phyloP scores from a whole-genome alignment of 2,797 vertebrate species.

The Chaenodraco wilsoni region DNA sequence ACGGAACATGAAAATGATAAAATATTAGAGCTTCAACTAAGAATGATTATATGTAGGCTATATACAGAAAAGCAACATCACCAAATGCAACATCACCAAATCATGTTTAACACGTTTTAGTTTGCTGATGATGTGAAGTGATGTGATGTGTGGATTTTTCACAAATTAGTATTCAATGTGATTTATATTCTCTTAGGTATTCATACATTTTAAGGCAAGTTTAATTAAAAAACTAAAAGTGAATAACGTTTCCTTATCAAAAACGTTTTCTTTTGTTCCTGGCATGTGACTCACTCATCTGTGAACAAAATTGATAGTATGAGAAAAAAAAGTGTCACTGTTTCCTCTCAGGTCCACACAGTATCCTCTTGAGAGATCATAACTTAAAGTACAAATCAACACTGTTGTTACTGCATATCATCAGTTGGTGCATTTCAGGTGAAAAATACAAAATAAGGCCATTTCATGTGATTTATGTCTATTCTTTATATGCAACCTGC shows the following conservation, averaged over 20 bases:
- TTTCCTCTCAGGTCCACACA: slow-evolving; percentile 38
- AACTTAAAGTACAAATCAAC: slow-evolving; percentile 32
- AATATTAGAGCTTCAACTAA: too few relatives aligned
- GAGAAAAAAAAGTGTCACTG: slow-evolving; percentile 41
- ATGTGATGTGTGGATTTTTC: neutral
- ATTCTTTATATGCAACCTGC: neutral
- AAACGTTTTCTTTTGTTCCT: neutral
- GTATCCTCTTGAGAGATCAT: slow-evolving; percentile 42
- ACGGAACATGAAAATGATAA: neutral
- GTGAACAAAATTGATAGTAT: slow-evolving; percentile 36
- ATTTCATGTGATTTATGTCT: neutral
- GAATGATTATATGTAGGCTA: too few relatives aligned
- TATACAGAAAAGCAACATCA: too few relatives aligned
- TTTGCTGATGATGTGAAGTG: neutral
- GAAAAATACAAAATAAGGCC: neutral
- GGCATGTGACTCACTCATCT: slow-evolving; percentile 32
- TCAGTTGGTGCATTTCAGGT: neutral
- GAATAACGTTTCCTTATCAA: neutral
- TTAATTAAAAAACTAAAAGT: neutral
- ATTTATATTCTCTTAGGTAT: neutral
- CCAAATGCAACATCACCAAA: neutral
- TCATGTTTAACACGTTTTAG: neutral
- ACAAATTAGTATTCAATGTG: neutral
- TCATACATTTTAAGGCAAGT: too few relatives aligned
- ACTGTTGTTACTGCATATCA: neutral